Evolutionary conservation across 2,797 vertebrate genomes (phyloP).

Genomic region (Channa striata): DNA sequence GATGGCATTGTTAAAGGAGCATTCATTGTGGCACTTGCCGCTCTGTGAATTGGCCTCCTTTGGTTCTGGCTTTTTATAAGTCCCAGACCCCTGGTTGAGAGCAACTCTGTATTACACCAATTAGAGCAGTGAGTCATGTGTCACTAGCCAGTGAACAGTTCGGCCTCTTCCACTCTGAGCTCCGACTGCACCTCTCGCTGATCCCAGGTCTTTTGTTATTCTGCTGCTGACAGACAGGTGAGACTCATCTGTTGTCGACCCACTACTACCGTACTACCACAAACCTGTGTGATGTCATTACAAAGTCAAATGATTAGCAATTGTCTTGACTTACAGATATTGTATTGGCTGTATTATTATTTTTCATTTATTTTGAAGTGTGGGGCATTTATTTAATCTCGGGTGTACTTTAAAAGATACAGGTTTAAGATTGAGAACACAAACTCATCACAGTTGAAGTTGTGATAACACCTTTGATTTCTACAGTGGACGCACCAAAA

Average conservation of each 20-base stretch:
- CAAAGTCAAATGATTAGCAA: too few species aligned
- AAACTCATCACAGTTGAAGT: too few species aligned
- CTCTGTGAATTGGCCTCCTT: slow-evolving; percentile 52
- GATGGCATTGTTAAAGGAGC: slow-evolving; percentile 52
- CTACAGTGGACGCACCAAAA: too few species aligned
- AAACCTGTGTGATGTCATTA: too few species aligned
- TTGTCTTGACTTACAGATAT: too few species aligned
- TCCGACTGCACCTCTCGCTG: slow-evolving; percentile 31
- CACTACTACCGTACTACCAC: too few species aligned
- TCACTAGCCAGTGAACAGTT: slow-evolving; percentile 61
- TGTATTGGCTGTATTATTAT: too few species aligned
- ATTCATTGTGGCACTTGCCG: slow-evolving; percentile 52
- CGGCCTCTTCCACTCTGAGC: slow-evolving; percentile 29
- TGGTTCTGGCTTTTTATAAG: slow-evolving; percentile 52
- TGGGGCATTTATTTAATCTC: too few species aligned
- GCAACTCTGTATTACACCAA: slow-evolving; percentile 68
- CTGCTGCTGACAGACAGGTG: slow-evolving; percentile 28
- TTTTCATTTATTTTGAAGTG: too few species aligned
- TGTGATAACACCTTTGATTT: too few species aligned
- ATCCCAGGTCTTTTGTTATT: slow-evolving; percentile 7
- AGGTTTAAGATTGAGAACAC: too few species aligned
- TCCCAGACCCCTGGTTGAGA: slow-evolving; percentile 53
- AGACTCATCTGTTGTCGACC: background rate
- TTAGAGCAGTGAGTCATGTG: slow-evolving; percentile 79
- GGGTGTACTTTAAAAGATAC: too few species aligned